Percentiles rank a stretch among this genome's conserved stretches.
Conservation (phyloP, 2,888 invertebrate species). For the Leptopilina syphax region DNA sequence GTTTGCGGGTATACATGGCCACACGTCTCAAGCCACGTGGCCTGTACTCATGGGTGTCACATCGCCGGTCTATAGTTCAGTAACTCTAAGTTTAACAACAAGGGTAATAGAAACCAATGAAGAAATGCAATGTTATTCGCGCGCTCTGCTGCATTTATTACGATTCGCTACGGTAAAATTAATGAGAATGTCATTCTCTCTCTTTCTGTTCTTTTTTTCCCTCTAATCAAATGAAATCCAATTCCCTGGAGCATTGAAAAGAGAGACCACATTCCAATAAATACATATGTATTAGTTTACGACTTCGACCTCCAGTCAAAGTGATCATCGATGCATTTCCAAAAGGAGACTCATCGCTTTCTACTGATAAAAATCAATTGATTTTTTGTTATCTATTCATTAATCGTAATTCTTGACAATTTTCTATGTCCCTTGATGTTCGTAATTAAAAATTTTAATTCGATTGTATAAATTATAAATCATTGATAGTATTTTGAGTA, state of each 20-base stretch:
- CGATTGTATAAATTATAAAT: no score
- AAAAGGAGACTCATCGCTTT: slow-evolving; percentile 12
- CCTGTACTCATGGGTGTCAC: slow-evolving; percentile 68
- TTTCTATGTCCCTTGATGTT: no score
- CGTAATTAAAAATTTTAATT: no score
- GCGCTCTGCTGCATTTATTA: slow-evolving; percentile 50
- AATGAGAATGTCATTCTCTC: slow-evolving; percentile 54
- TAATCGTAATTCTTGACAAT: neutral
- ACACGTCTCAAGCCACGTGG: slow-evolving; percentile 75
- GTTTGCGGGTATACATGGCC: slow-evolving; percentile 64
- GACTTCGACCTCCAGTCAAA: slow-evolving; percentile 31
- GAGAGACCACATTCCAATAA: slow-evolving; percentile 34
- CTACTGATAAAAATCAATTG: slow-evolving; percentile 24
- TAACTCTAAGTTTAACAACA: slow-evolving; percentile 75
- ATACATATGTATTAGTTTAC: slow-evolving; percentile 46
- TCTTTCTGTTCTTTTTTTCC: neutral
- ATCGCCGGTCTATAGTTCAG: slow-evolving; percentile 72
- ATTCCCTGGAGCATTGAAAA: slow-evolving; percentile 39
- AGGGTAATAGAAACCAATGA: slow-evolving; percentile 70
- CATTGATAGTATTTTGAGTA: no score
- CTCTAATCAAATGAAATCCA: slow-evolving; percentile 45
- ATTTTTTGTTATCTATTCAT: neutral
- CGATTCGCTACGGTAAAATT: slow-evolving; percentile 58
- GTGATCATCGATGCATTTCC: slow-evolving; percentile 20
- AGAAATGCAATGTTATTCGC: slow-evolving; percentile 60